A percentile compares a stretch with the other conserved stretches of the same genome.
Evolutionary conservation across 92 coral and sea anemone genomes (phyloP).

Genomic region (Phenganax subtilis): DNA sequence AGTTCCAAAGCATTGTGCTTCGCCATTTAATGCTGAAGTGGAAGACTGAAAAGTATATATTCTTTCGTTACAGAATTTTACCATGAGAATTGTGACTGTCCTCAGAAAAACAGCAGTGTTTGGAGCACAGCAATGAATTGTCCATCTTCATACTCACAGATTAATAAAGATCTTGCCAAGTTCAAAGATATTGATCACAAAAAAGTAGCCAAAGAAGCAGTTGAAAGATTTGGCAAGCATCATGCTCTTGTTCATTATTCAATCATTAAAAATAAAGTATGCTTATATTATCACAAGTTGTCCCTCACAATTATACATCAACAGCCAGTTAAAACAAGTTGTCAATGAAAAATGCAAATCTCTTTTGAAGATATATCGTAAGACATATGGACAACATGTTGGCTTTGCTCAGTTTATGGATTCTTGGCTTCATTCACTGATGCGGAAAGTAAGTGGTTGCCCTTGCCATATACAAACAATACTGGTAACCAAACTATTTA

Average conservation of each 20-base stretch:
- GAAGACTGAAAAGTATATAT: background rate
- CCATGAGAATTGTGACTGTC: constrained; percentile 90
- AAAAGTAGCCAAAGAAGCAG: constrained; percentile 74
- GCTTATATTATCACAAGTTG: background rate
- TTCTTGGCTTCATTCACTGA: constrained; percentile 73
- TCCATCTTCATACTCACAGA: constrained; percentile 64
- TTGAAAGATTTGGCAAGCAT: constrained; percentile 81
- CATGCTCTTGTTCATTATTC: constrained; percentile 91
- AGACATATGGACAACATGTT: constrained; percentile 91
- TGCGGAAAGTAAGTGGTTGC: constrained; percentile 64
- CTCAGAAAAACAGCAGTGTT: constrained; percentile 47
- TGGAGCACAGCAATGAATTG: constrained; percentile 78
- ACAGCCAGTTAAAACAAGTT: background rate
- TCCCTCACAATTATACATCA: background rate
- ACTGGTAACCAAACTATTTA: background rate
- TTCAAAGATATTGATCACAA: constrained; percentile 62
- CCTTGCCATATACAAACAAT: background rate
- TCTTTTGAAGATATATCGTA: constrained; percentile 66
- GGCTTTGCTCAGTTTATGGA: constrained; percentile 98
- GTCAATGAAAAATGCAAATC: background rate
- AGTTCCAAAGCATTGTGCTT: background rate
- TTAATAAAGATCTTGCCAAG: constrained; percentile 63
- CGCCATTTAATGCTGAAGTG: background rate
- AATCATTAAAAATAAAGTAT: constrained; percentile 80
- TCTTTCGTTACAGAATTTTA: constrained; percentile 53